Evolutionary conservation across 2,888 invertebrate species (phyloP).

Genomic region (Parnassius smintheus): DNA sequence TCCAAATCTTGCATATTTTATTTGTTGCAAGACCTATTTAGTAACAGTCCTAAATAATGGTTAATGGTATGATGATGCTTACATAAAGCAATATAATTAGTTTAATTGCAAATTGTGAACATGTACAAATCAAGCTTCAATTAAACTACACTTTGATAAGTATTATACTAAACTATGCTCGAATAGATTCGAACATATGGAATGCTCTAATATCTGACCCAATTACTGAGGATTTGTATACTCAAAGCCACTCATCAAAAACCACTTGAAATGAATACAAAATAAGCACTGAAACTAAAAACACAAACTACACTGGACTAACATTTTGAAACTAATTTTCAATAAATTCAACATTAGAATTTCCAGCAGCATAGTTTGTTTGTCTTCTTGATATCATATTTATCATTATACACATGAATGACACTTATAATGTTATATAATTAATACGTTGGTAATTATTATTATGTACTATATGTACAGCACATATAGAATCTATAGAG

Average conservation of each 20-base stretch:
- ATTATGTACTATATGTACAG: slow-evolving; percentile 15
- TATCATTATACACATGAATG: background rate
- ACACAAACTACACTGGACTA: slow-evolving; percentile 33
- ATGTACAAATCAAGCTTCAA: slow-evolving; percentile 47
- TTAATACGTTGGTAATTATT: slow-evolving; percentile 14
- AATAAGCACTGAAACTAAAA: slow-evolving; percentile 55
- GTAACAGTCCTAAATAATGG: slow-evolving; percentile 14
- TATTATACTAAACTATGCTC: slow-evolving; percentile 44
- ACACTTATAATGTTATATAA: slow-evolving; percentile 4
- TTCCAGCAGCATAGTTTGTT: slow-evolving; percentile 1
- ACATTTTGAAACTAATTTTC: slow-evolving; percentile 4
- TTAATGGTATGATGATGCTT: slow-evolving; percentile 16
- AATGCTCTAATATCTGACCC: slow-evolving; percentile 61
- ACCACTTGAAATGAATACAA: slow-evolving; percentile 54
- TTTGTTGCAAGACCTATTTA: slow-evolving; percentile 14
- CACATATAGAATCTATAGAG: slow-evolving; percentile 15
- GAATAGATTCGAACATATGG: slow-evolving; percentile 58
- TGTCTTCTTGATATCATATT: background rate
- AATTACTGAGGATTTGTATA: slow-evolving; percentile 39
- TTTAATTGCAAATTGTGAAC: slow-evolving; percentile 46
- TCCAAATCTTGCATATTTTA: slow-evolving; percentile 1
- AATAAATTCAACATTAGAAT: slow-evolving; percentile 14
- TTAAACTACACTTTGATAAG: slow-evolving; percentile 47
- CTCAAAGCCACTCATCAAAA: slow-evolving; percentile 38
- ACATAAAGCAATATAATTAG: slow-evolving; percentile 52